Base-by-base conservation (phyloP, 64 coral and sea anemone genomes). In the Astreopora myriophthalma region DNA sequence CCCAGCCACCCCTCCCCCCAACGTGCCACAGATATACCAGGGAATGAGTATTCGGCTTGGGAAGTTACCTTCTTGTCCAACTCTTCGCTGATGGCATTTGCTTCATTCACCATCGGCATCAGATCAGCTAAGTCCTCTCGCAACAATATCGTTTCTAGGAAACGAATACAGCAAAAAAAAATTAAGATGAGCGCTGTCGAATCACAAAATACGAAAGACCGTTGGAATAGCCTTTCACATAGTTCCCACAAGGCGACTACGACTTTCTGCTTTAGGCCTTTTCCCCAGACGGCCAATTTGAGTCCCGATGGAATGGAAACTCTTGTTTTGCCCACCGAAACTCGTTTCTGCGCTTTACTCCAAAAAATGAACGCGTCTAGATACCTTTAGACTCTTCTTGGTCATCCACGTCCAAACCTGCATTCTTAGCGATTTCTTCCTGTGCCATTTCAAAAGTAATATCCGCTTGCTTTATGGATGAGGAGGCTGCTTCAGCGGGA, bases 351-450 rank as follows among this genome's bases (percentile, higher is more conserved):
- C n/a, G n/a, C n/a, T n/a, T n/a, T n/a, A n/a, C 17, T 55, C 51
- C 51, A 64, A 22, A 0, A 26, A 26, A 16, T 24, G 61, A 64
- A 64, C 22, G 2, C 61, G 5, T 64, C 17, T 5, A 7, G 22
- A 42, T 34, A 98, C 95, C 95, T 87, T 89, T 92, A 3, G 83
- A 91, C 11, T 94, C 88, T 39, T 80, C 92, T 73, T 87, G 74
- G 29, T 95, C 92, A 75, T 98, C 93, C 32, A 98, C 75, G 23
- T 98, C 93, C 31, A 98, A 48, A 28, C 96, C 96, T 24, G 89
- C 94, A 75, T 98, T 98, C 57, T 95, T 79, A 20, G 96, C 96
- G 28, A 98, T 98, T 70, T 98, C 96, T 85, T 98, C 96, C 71
- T 98, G 96, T 33, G 96, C 96, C 93, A 98, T 95, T 81, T 98